Percentiles rank a stretch among this genome's conserved stretches.
Conservation (phyloP, 2,888 invertebrate genomes). For the Polymixis flavicincta region DNA sequence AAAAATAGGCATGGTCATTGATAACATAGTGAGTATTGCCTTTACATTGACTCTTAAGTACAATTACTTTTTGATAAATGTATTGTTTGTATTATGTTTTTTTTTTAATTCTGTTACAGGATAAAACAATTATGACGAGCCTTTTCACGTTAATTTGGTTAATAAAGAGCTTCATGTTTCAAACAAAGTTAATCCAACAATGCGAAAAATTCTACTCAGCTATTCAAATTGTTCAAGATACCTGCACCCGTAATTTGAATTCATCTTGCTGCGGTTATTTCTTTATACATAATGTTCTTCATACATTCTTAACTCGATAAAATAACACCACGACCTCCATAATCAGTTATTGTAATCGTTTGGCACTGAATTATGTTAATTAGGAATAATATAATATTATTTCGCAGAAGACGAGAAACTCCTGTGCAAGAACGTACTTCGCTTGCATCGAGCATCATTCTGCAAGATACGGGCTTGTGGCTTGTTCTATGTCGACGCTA, state of each 20-base stretch:
- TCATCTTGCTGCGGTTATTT: slow-evolving; percentile 25
- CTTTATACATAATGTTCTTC: background rate
- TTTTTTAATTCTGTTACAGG: too few relatives aligned
- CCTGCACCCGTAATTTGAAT: slow-evolving; percentile 19
- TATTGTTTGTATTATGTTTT: background rate
- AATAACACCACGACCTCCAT: too few relatives aligned
- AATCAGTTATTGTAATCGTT: background rate
- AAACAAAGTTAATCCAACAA: slow-evolving; percentile 3
- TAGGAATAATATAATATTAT: background rate
- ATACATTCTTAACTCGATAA: background rate
- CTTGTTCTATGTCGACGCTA: background rate
- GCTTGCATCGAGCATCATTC: slow-evolving; percentile 26
- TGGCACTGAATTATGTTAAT: background rate
- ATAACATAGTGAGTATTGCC: too few relatives aligned
- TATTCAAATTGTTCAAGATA: slow-evolving; percentile 29
- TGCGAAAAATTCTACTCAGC: slow-evolving; percentile 44
- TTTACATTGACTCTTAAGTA: too few relatives aligned
- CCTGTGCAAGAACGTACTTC: slow-evolving; percentile 23
- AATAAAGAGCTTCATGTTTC: background rate
- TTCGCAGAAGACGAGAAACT: slow-evolving; percentile 4
- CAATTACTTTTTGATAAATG: background rate
- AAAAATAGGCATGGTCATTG: too few relatives aligned
- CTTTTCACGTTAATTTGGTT: background rate
- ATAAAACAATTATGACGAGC: accelerated
- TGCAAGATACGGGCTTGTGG: background rate